These are phyloP conservation scores for Chanos chanos DNA, from an alignment of 2,797 vertebrate species.

Conservation along the genomic window DNA sequence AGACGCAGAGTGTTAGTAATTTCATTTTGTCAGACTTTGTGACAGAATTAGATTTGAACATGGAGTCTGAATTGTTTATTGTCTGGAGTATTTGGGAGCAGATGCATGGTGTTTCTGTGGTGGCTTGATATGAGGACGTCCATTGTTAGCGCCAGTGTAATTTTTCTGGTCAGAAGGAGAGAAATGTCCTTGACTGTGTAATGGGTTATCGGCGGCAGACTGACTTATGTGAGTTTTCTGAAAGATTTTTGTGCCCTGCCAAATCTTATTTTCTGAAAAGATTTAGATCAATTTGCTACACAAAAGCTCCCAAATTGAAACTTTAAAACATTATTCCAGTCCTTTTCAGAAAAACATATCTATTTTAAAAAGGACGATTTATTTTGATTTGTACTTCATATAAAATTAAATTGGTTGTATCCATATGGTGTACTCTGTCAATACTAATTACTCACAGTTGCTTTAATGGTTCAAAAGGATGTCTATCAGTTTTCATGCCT, in stretches of 20 bases:
- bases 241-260: neutral
- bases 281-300: conserved; percentile 7
- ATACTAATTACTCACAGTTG: too few relatives aligned
- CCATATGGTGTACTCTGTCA: too few relatives aligned
- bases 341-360: conserved; percentile 11
- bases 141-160: conserved; percentile 66
- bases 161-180: conserved; percentile 59
- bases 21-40: conserved; percentile 60
- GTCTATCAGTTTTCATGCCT: too few relatives aligned
- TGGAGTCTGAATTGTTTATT: conserved; percentile 75
- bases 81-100: conserved; percentile 67
- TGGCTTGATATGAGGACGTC: conserved; percentile 63
- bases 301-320: conserved; percentile 27
- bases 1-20: conserved; percentile 58
- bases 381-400: neutral
- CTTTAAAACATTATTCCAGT: conserved; percentile 17
- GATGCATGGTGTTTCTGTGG: conserved; percentile 68
- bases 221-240: conserved; percentile 19
- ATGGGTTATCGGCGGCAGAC: conserved; percentile 14
- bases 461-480: too few relatives aligned
- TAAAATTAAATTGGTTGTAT: too few relatives aligned
- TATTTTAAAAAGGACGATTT: conserved; percentile 6
- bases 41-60: conserved; percentile 70
- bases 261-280: neutral
- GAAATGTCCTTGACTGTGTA: conserved; percentile 36